Conservation (phyloP, 2,888 invertebrate species). For the Microctonus hyperodae region DNA sequence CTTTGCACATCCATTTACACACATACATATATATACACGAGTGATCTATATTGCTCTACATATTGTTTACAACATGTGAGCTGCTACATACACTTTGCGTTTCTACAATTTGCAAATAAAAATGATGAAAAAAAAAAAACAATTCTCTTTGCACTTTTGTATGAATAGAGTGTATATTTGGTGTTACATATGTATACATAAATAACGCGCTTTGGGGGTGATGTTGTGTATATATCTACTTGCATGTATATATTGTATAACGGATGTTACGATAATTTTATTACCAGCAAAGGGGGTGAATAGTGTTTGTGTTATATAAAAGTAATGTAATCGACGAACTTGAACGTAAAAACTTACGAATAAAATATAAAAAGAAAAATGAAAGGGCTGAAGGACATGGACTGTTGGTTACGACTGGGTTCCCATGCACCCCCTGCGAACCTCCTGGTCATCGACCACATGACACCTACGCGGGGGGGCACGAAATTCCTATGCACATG, state of each 20-base stretch:
- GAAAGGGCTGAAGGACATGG: conserved; percentile 48
- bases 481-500: conserved; percentile 57
- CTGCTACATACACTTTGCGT: background rate
- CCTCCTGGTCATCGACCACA: conserved; percentile 46
- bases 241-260: conserved; percentile 17
- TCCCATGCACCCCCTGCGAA: conserved; percentile 55
- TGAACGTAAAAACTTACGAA: conserved; percentile 4
- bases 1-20: background rate
- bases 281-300: conserved; percentile 15
- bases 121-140: background rate
- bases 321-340: background rate
- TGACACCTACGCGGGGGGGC: conserved; percentile 55
- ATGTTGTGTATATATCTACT: background rate
- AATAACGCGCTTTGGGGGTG: background rate
- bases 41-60: no score
- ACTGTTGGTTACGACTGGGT: conserved; percentile 56
- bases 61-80: background rate
- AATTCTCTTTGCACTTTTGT: background rate
- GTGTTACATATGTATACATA: background rate
- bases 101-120: background rate
- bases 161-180: background rate
- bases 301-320: background rate
- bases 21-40: no score
- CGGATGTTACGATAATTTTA: conserved; percentile 49
- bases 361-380: background rate